Base-by-base conservation (phyloP, 2,113 vertebrate species). In the Myodes glareolus region DNA sequence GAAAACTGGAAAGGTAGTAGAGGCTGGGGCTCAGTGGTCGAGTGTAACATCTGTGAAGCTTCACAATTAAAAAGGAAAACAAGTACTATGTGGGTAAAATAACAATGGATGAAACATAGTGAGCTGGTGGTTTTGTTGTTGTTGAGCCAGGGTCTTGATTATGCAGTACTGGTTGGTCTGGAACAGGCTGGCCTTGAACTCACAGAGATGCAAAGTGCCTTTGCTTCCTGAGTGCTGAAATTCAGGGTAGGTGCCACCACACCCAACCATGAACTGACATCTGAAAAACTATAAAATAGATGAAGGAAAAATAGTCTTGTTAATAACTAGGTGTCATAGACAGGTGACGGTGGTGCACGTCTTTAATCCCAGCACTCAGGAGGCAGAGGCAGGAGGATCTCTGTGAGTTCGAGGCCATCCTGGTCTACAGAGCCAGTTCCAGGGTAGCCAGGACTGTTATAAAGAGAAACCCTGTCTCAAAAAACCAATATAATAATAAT, bases 221-320 rank as follows among this genome's bases (percentile, higher is more conserved):
- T 29, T 63, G 36, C n/a, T 63, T 63, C 27, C 81, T 29, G n/a
- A 84, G n/a, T 42, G 81, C 55, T 84, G n/a, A 63, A 42, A 85
- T 85, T 65, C 25, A 85, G 42, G 81, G 25, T 17, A 39, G 42
- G 25, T 42, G 55, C 39, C 39, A 42, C n/a, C 55, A 63, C 14
- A 10, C n/a, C 7, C 27, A 31, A 61, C 6, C 33, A 82, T 7
- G 21, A 82, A 39, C 78, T 58, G 78, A 39, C 1, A 25, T 81
- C 58, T 82, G 78, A 82, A 82, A 36, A n/a, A 23, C 52, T 82
- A 63, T 84, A 93, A 42, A 65, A 1, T 63, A 75, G 88, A 80
- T 31, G 78, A 93, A 90, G 31, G 58, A 58, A 84, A 94, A 33
- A 63, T 84, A 39, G 23, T 89, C 23, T 84, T 91, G 88, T 63